phyloP scores from a whole-genome alignment of 2,888 invertebrate species.

The Apodemia mormo region DNA sequence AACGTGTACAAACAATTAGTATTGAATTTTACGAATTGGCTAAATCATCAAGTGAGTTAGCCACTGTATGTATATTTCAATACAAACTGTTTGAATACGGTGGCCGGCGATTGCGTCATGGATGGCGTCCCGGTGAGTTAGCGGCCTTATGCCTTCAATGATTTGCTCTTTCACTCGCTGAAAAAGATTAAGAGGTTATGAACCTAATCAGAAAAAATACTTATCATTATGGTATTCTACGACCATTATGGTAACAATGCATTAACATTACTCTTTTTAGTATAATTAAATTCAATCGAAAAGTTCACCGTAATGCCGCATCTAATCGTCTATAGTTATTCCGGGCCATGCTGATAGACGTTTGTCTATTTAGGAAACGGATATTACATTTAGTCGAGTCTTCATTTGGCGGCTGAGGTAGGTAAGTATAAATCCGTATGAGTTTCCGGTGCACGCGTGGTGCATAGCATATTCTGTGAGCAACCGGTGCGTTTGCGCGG shows the following conservation, averaged over 20 bases:
- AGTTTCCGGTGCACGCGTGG: slow-evolving; percentile 70
- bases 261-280: background rate
- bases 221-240: background rate
- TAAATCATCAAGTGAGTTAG: too few relatives aligned
- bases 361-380: slow-evolving; percentile 82
- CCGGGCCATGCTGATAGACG: slow-evolving; percentile 76
- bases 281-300: slow-evolving; percentile 1
- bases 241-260: background rate
- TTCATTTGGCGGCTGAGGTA: slow-evolving; percentile 79
- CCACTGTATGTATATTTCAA: too few relatives aligned
- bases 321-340: slow-evolving; percentile 77
- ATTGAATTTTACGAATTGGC: too few relatives aligned
- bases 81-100: too few relatives aligned
- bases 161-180: too few relatives aligned
- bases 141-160: too few relatives aligned
- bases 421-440: slow-evolving; percentile 74
- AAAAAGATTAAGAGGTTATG: too few relatives aligned
- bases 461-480: slow-evolving; percentile 78
- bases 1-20: too few relatives aligned
- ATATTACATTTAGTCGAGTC: slow-evolving; percentile 79
- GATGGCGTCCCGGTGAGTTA: too few relatives aligned
- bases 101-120: too few relatives aligned
- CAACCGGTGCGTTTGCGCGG: slow-evolving; percentile 64
- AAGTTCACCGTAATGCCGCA: slow-evolving; percentile 47
- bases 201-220: too few relatives aligned